Evolutionary conservation across 2,888 invertebrate species (phyloP), one percentile per base, ranked within the genome.

Genomic region (Aleiodes leptofemur): DNA sequence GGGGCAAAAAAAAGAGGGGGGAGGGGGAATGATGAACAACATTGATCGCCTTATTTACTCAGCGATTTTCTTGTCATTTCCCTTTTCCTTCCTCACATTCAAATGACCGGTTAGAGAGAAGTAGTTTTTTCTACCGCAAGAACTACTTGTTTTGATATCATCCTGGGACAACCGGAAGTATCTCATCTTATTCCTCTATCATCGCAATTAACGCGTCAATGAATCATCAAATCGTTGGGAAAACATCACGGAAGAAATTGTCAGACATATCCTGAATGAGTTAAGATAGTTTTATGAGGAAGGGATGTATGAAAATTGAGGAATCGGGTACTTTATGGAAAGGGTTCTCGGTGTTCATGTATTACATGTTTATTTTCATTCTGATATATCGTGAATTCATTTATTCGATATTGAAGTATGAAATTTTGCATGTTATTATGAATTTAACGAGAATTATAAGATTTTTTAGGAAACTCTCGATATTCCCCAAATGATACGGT

Each of bases 131-230:
- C 56, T 11, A 70, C 11, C 34, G 55, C 69, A 69, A 55, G 38
- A 31, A 69, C 34, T 14, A 61, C 61, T 64, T 16, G 56, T 72
- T 53, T 72, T 55, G 6, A 64, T 16, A 8, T 7, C 16, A 53
- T 64, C 61, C 53, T 69, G 74, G 55, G 75, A 75, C 76, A 78
- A 76, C 77, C 78, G 80, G 74, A 73, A 73, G 66, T 73, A 66
- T 73, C 72, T 66, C 55, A 78, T 78, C 72, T 76, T 78, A 73
- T 78, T 74, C 73, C 69, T 69, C 59, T 55, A 53, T 59, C 23
- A 61, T 69, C 48, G 69, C 76, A 74, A 72, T 76, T 69, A 68
- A 61, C 55, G 72, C 66, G 78, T 80, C 77, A 74, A 73, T 80
- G 76, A 78, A 80, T 80, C 77, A 80, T 77, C 77, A 76, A 38